phyloP scores from a whole-genome alignment of 2,113 vertebrate genomes.

The Platanista minor region DNA sequence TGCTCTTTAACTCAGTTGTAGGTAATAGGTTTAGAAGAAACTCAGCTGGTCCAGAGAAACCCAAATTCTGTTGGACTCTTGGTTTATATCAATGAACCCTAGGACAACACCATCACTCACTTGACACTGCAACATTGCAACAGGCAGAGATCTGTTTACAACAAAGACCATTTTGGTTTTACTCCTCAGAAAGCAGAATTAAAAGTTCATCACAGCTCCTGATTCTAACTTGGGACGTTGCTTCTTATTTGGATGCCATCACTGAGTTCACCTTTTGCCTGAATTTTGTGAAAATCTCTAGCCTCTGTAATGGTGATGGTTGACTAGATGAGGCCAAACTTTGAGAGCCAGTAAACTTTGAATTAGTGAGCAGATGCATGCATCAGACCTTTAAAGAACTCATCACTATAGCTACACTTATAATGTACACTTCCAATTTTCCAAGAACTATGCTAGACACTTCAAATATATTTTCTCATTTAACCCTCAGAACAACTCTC shows the following conservation, averaged over 20 bases:
- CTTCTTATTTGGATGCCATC: background rate
- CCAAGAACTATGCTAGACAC: background rate
- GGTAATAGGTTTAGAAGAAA: slow-evolving; percentile 32
- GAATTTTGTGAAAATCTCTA: slow-evolving; percentile 24
- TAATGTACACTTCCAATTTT: background rate
- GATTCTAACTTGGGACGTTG: background rate
- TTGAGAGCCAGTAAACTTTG: background rate
- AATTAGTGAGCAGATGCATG: background rate
- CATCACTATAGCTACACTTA: background rate
- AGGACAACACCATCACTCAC: background rate
- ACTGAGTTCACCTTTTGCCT: background rate
- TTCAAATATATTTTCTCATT: background rate
- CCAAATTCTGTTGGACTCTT: background rate
- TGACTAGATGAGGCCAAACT: background rate
- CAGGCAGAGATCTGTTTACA: background rate
- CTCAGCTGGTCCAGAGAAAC: background rate
- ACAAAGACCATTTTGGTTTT: background rate
- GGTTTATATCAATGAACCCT: background rate
- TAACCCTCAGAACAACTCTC: background rate
- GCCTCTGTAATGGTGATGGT: background rate
- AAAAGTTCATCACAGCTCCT: background rate
- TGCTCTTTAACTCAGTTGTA: slow-evolving; percentile 28
- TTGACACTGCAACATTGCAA: background rate
- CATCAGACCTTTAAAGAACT: background rate
- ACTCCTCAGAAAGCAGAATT: background rate